Conservation (phyloP, 2,888 invertebrate genomes). For the Hymenopus coronatus region DNA sequence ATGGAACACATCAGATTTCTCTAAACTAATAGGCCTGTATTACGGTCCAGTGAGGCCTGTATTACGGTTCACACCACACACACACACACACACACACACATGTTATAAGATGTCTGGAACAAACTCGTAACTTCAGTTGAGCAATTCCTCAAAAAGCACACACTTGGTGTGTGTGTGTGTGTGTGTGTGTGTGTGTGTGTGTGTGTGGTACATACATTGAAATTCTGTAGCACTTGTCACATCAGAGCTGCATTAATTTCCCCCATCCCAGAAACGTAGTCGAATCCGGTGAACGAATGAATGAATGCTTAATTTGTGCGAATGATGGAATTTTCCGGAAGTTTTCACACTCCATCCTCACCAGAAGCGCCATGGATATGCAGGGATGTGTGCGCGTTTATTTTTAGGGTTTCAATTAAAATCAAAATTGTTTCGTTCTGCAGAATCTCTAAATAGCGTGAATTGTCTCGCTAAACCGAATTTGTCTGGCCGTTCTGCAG, state of each 20-base stretch:
- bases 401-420: neutral
- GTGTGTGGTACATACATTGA: neutral
- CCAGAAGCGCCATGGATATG: neutral
- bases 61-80: too few species aligned
- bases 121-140: too few species aligned
- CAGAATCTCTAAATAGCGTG: neutral
- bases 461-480: neutral
- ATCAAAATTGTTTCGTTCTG: neutral
- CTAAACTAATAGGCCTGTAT: too few species aligned
- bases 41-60: too few species aligned
- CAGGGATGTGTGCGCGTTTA: neutral
- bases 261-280: neutral
- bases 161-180: neutral
- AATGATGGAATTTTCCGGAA: neutral
- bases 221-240: neutral
- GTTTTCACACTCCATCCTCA: neutral
- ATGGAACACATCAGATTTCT: too few species aligned
- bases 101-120: too few species aligned
- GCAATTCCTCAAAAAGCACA: too few species aligned
- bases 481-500: neutral
- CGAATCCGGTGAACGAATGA: neutral
- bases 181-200: neutral
- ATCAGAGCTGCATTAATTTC: neutral
- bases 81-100: too few species aligned
- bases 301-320: neutral